These are phyloP conservation scores for Spea bombifrons DNA, from an alignment of 2,113 vertebrate genomes.

Conservation along the genomic window DNA sequence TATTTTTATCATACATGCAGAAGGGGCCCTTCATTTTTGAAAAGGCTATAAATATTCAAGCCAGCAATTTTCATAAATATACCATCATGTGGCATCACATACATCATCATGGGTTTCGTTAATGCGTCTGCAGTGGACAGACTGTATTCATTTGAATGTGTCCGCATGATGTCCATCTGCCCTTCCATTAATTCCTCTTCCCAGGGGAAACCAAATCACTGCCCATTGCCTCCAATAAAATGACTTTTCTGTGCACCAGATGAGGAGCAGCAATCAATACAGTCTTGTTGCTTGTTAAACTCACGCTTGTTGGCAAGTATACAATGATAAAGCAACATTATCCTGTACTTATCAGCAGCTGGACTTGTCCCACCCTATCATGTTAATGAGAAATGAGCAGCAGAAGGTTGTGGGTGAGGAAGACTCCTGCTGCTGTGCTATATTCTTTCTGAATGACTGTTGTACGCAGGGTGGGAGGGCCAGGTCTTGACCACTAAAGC, in stretches of 20 bases:
- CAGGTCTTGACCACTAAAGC: too few species aligned
- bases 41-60: not conserved
- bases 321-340: too few species aligned
- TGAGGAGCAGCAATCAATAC: not conserved
- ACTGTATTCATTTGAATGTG: not conserved
- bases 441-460: not conserved
- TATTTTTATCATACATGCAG: too few species aligned
- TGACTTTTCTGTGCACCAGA: not conserved
- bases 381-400: constrained; percentile 5
- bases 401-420: not conserved
- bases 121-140: not conserved
- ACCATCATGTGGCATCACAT: not conserved
- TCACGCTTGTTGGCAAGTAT: too few species aligned
- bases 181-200: constrained; percentile 6
- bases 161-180: constrained; percentile 1
- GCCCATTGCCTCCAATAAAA: not conserved
- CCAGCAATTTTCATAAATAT: not conserved
- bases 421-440: constrained; percentile 7
- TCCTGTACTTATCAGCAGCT: too few species aligned
- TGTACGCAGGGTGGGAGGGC: too few species aligned
- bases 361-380: too few species aligned
- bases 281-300: not conserved
- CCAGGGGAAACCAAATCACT: constrained; percentile 10
- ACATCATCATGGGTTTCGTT: not conserved
- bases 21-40: too few species aligned